These are phyloP conservation scores for Homarus americanus DNA, from an alignment of 1,140 invertebrate species.

Conservation along the genomic window DNA sequence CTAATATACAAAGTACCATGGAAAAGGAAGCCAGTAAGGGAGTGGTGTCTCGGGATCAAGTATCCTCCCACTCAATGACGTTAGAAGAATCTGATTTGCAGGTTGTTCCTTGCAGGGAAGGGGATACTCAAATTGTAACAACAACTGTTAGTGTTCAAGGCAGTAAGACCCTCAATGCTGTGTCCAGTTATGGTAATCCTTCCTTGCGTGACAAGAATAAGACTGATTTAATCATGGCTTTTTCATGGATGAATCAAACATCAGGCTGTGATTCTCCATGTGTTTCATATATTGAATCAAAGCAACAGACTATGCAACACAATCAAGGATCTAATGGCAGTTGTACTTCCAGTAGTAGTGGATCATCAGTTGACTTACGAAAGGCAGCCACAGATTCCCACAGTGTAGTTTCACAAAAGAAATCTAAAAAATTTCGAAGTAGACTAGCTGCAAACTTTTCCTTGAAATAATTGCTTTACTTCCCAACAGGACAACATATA, in stretches of 20 bases:
- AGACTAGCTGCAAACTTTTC: conserved; percentile 67
- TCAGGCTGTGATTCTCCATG: conserved; percentile 53
- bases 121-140: conserved; percentile 36
- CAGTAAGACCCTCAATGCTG: conserved; percentile 19
- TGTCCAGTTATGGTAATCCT: conserved; percentile 12
- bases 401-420: conserved; percentile 17
- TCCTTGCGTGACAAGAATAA: conserved; percentile 31
- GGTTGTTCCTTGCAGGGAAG: conserved; percentile 60
- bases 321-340: conserved; percentile 26
- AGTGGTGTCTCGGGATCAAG: conserved; percentile 2
- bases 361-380: conserved; percentile 11
- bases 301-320: conserved; percentile 20
- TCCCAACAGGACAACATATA: background rate
- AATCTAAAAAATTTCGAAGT: conserved; percentile 57
- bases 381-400: background rate
- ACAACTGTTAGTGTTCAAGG: conserved; percentile 43
- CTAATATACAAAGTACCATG: background rate
- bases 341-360: conserved; percentile 10
- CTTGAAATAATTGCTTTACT: conserved; percentile 20
- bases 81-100: conserved; percentile 53
- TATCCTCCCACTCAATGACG: background rate
- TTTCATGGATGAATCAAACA: conserved; percentile 65
- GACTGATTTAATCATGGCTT: conserved; percentile 56
- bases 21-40: background rate
- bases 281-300: conserved; percentile 64